phyloP scores from a whole-genome alignment of 2,888 invertebrate species.

The Eristalis pertinax region DNA sequence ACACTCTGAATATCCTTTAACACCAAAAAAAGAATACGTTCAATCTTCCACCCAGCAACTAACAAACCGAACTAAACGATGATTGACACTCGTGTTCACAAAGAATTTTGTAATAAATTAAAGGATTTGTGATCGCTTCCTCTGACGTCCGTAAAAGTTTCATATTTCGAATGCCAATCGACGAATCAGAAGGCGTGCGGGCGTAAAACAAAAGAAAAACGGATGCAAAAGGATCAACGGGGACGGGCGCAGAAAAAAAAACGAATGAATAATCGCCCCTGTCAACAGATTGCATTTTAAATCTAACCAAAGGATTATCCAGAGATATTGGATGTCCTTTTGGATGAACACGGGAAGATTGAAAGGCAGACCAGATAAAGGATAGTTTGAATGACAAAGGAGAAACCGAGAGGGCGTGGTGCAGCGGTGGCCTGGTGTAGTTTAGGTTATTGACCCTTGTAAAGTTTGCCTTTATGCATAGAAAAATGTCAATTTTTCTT shows the following conservation, averaged over 20 bases:
- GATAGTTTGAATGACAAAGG: conserved; percentile 31
- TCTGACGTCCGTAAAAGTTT: conserved; percentile 46
- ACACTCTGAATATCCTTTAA: neutral
- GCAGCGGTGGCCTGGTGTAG: neutral
- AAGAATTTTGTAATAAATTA: conserved; percentile 62
- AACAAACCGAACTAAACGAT: neutral
- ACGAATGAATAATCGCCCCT: conserved; percentile 63
- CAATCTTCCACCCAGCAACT: no score
- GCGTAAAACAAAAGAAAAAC: conserved; percentile 20
- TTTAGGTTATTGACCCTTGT: conserved; percentile 33
- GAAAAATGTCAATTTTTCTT: neutral
- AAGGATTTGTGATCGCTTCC: conserved; percentile 59
- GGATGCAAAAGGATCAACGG: neutral
- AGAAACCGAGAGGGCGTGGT: neutral
- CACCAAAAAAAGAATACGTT: neutral
- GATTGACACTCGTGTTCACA: conserved; percentile 45
- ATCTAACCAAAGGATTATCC: conserved; percentile 66
- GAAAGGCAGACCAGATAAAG: neutral
- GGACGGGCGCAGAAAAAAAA: neutral
- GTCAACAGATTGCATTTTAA: conserved; percentile 71
- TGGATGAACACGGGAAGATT: conserved; percentile 32
- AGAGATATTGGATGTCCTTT: conserved; percentile 65
- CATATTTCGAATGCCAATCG: conserved; percentile 66
- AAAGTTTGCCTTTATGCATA: neutral
- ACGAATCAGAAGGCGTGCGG: conserved; percentile 14